phyloP scores from a whole-genome alignment of 2,113 vertebrate genomes.

The Sciurus niger region DNA sequence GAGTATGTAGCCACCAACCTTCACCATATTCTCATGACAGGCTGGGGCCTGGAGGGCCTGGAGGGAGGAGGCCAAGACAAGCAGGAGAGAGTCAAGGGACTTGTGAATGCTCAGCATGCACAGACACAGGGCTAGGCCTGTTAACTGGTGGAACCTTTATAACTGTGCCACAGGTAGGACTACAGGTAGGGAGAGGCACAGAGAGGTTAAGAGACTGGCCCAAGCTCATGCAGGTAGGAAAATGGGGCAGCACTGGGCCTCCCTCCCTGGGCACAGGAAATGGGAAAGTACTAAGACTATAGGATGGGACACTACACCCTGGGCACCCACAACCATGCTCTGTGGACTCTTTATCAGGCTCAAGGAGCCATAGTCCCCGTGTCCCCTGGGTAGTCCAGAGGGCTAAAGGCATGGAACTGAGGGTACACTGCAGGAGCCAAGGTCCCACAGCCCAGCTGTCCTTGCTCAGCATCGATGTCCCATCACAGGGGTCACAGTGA shows the following conservation, averaged over 20 bases:
- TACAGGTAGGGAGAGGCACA: neutral
- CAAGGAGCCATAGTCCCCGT: rapidly evolving
- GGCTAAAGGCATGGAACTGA: neutral
- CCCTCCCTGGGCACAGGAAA: neutral
- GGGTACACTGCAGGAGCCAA: rapidly evolving
- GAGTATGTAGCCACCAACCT: slow-evolving; percentile 96
- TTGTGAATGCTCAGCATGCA: rapidly evolving
- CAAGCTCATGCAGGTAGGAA: neutral
- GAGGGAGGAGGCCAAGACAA: neutral
- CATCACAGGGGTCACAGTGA: rapidly evolving
- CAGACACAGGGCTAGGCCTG: neutral
- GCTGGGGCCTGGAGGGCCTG: slow-evolving; percentile 96
- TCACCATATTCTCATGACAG: slow-evolving; percentile 98
- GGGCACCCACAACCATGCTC: rapidly evolving
- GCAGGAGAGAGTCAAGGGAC: rapidly evolving
- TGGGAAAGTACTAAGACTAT: rapidly evolving
- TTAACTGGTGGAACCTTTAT: neutral
- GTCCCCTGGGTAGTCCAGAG: neutral
- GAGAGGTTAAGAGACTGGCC: neutral
- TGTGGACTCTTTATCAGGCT: neutral
- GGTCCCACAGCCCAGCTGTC: neutral
- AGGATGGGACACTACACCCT: rapidly evolving
- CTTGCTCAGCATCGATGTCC: neutral
- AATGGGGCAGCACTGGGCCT: rapidly evolving
- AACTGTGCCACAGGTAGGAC: too few species aligned